Percentiles rank a stretch among this genome's conserved stretches.
These are phyloP conservation scores for Cinclus cinclus DNA, from an alignment of 2,113 vertebrate species.

Conservation along the genomic window DNA sequence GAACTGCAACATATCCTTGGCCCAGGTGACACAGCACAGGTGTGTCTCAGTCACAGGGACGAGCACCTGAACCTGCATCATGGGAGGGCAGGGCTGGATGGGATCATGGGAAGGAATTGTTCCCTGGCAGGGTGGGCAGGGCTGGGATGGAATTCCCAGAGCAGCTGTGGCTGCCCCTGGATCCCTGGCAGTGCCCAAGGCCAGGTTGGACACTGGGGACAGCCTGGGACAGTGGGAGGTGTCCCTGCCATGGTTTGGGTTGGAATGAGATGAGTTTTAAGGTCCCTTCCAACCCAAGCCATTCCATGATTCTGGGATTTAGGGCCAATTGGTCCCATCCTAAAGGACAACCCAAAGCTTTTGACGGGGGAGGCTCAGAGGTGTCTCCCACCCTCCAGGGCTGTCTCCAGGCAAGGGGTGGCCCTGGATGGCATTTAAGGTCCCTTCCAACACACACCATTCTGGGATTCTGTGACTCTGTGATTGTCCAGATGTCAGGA, in stretches of 20 bases:
- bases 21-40: background rate
- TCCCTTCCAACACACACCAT: background rate
- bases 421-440: background rate
- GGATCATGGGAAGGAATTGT: background rate
- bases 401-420: too few species aligned
- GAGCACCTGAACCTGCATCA: background rate
- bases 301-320: too few species aligned
- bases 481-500: background rate
- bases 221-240: background rate
- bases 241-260: background rate
- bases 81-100: background rate
- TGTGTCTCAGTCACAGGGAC: background rate
- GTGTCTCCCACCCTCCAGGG: too few species aligned
- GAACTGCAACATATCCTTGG: background rate
- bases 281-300: background rate
- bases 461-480: background rate
- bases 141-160: background rate
- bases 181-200: background rate
- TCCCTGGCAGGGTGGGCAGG: background rate
- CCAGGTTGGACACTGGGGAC: background rate
- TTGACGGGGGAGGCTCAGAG: too few species aligned
- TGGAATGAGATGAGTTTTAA: fast-evolving
- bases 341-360: too few species aligned
- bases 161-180: background rate
- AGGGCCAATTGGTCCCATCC: too few species aligned